phyloP scores from a whole-genome alignment of 2,113 vertebrate species.

The Myrmophylax atrothorax region DNA sequence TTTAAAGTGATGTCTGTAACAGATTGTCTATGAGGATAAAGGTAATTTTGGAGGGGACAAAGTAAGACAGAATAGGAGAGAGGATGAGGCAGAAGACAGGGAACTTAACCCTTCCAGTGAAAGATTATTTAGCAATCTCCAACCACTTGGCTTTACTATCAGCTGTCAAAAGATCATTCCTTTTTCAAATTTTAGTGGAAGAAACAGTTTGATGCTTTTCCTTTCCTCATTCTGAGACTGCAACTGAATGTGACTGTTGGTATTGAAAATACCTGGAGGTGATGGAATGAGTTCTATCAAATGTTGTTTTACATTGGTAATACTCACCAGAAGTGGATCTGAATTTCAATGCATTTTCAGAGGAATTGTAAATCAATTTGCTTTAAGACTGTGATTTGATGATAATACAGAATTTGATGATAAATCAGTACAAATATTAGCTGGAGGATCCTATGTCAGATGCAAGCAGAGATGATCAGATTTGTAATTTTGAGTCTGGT shows the following conservation, averaged over 20 bases:
- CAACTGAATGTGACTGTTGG: not conserved
- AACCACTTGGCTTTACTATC: not conserved
- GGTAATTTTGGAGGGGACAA: not conserved
- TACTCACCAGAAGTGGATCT: not conserved
- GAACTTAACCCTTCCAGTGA: not conserved
- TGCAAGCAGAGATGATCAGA: not conserved
- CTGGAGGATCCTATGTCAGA: not conserved
- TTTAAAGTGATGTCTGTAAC: not conserved
- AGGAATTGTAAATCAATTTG: not conserved
- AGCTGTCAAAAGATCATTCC: not conserved
- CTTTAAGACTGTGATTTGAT: not conserved
- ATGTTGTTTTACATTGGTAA: not conserved
- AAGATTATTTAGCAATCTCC: not conserved
- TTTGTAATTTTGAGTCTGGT: not conserved
- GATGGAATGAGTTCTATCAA: not conserved
- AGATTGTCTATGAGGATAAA: not conserved
- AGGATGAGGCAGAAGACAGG: not conserved
- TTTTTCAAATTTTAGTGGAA: not conserved
- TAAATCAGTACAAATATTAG: not conserved
- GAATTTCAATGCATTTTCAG: slow-evolving; percentile 5
- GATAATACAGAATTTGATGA: not conserved
- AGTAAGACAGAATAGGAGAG: not conserved
- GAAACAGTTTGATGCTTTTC: not conserved
- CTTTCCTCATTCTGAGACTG: not conserved
- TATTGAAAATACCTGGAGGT: not conserved